Evolutionary conservation across 2,113 vertebrate genomes (phyloP).

Genomic region (Parus major): DNA sequence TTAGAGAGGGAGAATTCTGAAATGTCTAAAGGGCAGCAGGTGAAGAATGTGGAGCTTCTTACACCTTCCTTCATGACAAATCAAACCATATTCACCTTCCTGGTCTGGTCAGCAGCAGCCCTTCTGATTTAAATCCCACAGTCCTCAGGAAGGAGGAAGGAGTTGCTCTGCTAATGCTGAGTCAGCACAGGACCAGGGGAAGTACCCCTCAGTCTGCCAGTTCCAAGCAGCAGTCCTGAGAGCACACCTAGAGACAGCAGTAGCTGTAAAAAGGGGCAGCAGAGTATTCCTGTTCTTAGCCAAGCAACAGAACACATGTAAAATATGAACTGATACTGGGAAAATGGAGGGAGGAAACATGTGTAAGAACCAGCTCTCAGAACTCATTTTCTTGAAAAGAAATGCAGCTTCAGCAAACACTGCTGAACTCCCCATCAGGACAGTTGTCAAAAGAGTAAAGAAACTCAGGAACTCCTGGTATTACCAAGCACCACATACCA

Average conservation of each 20-base stretch:
- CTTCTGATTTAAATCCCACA: not conserved
- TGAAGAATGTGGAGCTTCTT: not conserved
- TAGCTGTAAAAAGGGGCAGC: not conserved
- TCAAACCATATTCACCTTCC: not conserved
- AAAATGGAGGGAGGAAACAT: not conserved
- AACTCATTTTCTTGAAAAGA: not conserved
- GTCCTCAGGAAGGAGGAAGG: not conserved
- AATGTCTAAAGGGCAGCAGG: not conserved
- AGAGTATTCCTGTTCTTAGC: not conserved
- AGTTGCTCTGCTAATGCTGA: no score
- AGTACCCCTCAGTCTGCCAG: no score
- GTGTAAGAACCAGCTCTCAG: not conserved
- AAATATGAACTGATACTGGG: not conserved
- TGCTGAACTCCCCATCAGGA: not conserved
- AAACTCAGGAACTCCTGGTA: not conserved
- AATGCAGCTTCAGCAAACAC: not conserved
- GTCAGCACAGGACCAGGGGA: rapidly evolving
- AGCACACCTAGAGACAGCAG: not conserved
- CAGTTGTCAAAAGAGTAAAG: not conserved
- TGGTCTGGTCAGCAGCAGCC: not conserved
- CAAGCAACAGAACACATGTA: not conserved
- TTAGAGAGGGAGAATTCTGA: not conserved
- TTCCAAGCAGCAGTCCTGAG: not conserved
- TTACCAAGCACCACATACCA: not conserved
- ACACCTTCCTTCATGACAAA: not conserved